A percentile compares a stretch with the other conserved stretches of the same genome.
Evolutionary conservation across 2,797 vertebrate species (phyloP).

Genomic region (Microhierax caerulescens): DNA sequence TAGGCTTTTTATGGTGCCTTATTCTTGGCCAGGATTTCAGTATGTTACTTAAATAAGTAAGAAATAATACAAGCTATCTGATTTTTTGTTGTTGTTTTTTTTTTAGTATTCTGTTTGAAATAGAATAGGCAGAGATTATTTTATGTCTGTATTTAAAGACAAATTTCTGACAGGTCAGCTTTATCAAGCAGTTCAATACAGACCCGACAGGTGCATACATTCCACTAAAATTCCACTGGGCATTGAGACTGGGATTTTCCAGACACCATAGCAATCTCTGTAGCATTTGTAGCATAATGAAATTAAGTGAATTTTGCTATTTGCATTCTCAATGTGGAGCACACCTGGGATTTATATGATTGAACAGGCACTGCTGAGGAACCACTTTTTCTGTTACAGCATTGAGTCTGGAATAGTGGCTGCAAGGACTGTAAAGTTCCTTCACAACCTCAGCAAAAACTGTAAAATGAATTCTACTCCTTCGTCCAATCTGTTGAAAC

Average conservation of each 20-base stretch:
- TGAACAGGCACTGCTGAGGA: neutral
- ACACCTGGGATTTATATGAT: neutral
- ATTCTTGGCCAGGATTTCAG: neutral
- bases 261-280: neutral
- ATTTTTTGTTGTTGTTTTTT: neutral
- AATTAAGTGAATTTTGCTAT: neutral
- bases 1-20: neutral
- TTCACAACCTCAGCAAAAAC: neutral
- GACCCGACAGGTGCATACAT: neutral
- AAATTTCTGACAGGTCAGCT: neutral
- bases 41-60: neutral
- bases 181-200: neutral
- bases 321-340: neutral
- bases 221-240: neutral
- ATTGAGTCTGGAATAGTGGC: neutral
- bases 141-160: neutral
- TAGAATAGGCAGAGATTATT: neutral
- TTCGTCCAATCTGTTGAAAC: neutral
- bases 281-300: neutral
- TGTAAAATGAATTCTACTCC: neutral
- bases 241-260: neutral
- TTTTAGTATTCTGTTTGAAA: neutral
- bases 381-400: neutral
- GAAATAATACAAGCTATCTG: neutral
- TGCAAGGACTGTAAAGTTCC: neutral